Base-by-base conservation (phyloP, 53 echinoderm and acorn worm species). In the Arbacia lixula region DNA sequence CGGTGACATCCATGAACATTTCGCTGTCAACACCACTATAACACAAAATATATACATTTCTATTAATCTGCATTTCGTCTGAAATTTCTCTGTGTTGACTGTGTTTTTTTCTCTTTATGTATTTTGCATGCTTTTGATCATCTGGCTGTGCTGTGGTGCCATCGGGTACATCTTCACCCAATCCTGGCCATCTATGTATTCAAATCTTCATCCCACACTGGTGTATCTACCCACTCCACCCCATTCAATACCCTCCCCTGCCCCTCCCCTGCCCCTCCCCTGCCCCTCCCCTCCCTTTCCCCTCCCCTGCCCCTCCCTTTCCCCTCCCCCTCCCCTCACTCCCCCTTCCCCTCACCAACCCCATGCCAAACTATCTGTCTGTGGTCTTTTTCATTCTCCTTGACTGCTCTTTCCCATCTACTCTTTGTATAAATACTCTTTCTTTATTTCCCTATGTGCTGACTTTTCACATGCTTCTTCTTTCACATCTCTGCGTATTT, bases 241-340 rank as follows among this genome's bases (percentile, higher is more conserved):
- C n/a, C n/a, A n/a, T n/a, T n/a, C n/a, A n/a, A n/a, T n/a, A n/a
- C n/a, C n/a, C n/a, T n/a, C n/a, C n/a, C n/a, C n/a, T 57, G 10
- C 57, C 57, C 22, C 20, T 14, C 21, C 16, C 57, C 5, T 57
- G 10, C 81, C 24, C 60, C 41, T 28, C 60, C 38, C 26, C 56
- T 34, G 57, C 39, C 5, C 5, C 14, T 58, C 29, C 19, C 46
- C n/a, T 51, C 29, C 53, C 34, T 74, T 12, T 69, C 39, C 55
- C 56, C 28, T 36, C 42, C 39, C 39, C 66, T 53, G 27, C 27
- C 22, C 72, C 28, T 38, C 63, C 85, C 40, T 43, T 30, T 37
- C 64, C 43, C 37, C 81, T 37, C 30, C 41, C 41, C 53, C 10
- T 86, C 75, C 84, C 72, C 31, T 68, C 60, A 63, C 53, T 51